Base-by-base conservation (phyloP, 2,888 invertebrate species). In the Stegana nigrithorax region DNA sequence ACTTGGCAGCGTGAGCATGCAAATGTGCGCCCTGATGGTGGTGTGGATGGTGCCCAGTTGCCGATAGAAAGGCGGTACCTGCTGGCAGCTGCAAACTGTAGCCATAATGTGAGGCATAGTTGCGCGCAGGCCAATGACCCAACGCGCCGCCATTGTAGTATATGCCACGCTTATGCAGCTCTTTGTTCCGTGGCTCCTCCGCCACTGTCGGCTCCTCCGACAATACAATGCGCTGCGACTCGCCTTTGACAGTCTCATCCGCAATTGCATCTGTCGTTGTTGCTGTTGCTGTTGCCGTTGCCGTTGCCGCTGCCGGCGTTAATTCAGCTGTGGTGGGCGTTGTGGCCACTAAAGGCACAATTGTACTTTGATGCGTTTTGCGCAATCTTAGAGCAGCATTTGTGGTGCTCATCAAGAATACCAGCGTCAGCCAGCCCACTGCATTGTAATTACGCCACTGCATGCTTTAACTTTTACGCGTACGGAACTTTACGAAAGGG, bases 51-150 rank as follows among this genome's bases (percentile, higher is more conserved):
- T 65, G 65, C n/a, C 60, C 59, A 1, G 67, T 39, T 0, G 73
- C 74, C 1, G 73, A 65, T 8, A 80, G 58, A n/a, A 64, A 81
- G 0, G 69, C 64, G 7, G 73, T 59, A 1, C 73, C 73, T 5
- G 67, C 70, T 0, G 84, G 83, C 66, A 80, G 58, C 23, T 81
- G 75, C 63, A 82, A 63, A 27, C 77, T 80, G 56, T 84, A 83
- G 27, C 83, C 84, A 64, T 80, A 84, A 27, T 83, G 81, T 1
- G 83, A 63, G 4, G 84, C 84, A 67, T 84, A 84, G 12, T 71
- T 71, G 26, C 75, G 72, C 2, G 73, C 78, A 2, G 84, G 84
- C 84, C 83, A 84, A 17, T 73, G 69, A 7, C 45, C 17, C 1
- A 62, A 14, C 4, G 65, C 55, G 10, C 61, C 70, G 6, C 75